phyloP scores from a whole-genome alignment of 1,140 invertebrate species.

The Drosophila nigrodunni region DNA sequence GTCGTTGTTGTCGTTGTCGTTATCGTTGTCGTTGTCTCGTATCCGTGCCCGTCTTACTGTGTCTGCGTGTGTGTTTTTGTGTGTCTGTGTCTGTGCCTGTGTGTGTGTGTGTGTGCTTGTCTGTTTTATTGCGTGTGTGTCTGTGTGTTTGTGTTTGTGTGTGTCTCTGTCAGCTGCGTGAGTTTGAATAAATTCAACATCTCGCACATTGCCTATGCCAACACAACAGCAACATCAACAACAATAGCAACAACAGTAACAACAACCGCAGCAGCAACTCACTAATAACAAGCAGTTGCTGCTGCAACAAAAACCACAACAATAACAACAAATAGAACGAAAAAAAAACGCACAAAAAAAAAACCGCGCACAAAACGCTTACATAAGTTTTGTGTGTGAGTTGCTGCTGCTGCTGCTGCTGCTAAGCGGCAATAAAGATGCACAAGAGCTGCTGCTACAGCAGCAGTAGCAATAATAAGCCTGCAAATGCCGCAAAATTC shows the following conservation, averaged over 20 bases:
- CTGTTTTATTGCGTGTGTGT: constrained; percentile 28
- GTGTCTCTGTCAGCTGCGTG: constrained; percentile 64
- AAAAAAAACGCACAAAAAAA: constrained; percentile 39
- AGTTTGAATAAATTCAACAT: constrained; percentile 31
- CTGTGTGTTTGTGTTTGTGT: constrained; percentile 42
- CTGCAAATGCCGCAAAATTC: constrained; percentile 4
- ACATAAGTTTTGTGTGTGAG: constrained; percentile 60
- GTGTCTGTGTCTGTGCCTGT: constrained; percentile 38
- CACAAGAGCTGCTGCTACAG: constrained; percentile 19
- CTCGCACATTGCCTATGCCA: constrained; percentile 1
- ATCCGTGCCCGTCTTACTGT: constrained; percentile 33
- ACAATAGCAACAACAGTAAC: constrained; percentile 12
- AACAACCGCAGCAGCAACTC: constrained; percentile 21
- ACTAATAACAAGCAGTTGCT: constrained; percentile 26
- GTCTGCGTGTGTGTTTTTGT: constrained; percentile 35
- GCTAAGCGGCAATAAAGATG: constrained; percentile 37
- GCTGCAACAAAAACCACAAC: not conserved
- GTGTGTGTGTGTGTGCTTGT: constrained; percentile 34
- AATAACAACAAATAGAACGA: constrained; percentile 1
- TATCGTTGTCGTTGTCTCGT: constrained; percentile 33
- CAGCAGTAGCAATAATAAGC: constrained; percentile 19
- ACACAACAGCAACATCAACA: not conserved
- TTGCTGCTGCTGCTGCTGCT: constrained; percentile 17
- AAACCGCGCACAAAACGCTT: constrained; percentile 58
- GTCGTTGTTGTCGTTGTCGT: constrained; percentile 22